Conservation (phyloP, 2,113 vertebrate genomes). For the Daphoenositta chrysoptera region DNA sequence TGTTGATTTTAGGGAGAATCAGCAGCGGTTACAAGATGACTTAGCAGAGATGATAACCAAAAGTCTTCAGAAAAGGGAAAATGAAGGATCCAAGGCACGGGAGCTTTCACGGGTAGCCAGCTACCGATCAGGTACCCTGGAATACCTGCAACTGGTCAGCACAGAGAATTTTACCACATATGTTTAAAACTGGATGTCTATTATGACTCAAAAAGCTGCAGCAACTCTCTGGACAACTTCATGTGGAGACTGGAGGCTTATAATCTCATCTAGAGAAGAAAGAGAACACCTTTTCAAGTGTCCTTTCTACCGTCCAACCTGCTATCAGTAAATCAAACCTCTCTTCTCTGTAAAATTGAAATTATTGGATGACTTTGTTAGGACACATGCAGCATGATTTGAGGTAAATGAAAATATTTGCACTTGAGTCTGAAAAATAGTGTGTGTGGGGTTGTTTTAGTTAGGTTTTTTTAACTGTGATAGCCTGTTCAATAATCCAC, state of each 20-base stretch:
- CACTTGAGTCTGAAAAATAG: not conserved
- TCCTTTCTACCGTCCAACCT: not conserved
- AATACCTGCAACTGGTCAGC: conserved; percentile 89
- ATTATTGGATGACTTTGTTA: not conserved
- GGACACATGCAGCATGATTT: not conserved
- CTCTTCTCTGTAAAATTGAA: not conserved
- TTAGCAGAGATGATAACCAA: conserved; percentile 88
- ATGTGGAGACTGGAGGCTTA: not conserved
- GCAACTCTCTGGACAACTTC: not conserved
- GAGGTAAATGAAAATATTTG: not conserved
- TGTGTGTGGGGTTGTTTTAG: not conserved
- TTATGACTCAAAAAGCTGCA: not conserved
- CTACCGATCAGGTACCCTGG: conserved; percentile 74
- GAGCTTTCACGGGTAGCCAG: conserved; percentile 65
- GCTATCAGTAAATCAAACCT: not conserved
- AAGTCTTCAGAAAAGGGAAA: conserved; percentile 79
- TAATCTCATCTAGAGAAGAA: not conserved
- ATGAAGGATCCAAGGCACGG: conserved; percentile 47
- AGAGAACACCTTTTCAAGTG: not conserved
- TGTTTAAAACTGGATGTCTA: conserved; percentile 67
- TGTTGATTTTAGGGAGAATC: conserved; percentile 83
- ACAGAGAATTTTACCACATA: conserved; percentile 77
- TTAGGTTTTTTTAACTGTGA: not conserved
- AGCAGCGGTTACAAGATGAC: conserved; percentile 89
- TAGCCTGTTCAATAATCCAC: not conserved